Evolutionary conservation across 2,113 vertebrate species (phyloP), one percentile per base, ranked within the genome.

Genomic region (Silurus glanis): DNA sequence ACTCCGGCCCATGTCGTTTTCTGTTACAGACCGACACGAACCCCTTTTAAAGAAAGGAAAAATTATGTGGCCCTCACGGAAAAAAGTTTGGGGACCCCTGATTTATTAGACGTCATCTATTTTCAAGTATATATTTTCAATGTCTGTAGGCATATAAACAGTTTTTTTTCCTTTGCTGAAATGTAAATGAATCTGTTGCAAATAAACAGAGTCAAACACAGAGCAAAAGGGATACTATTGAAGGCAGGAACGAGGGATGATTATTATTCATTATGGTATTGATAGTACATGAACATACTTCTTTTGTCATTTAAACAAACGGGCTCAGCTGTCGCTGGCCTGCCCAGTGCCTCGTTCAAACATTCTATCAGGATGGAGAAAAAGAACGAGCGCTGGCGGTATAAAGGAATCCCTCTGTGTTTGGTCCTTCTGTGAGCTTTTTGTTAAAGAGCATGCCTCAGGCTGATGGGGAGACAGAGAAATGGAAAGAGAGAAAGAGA

Each of bases 291-390:
- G 80, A 74, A 45, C 83, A 25, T 49, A 82, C 80, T 78, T 58
- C 62, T 84, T 90, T 90, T 88, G 80, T 90, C 82, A 90, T 89
- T 88, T 80, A 87, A 90, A 87, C 83, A 83, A 89, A 91, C 74
- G 49, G 64, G 61, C 62, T 72, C 78, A 88, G 89, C 87, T 85
- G 66, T 79, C 82, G 87, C 37, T 69, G 61, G 25, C 19, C 17
- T 76, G 71, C 49, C 67, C 58, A 67, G 49, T 45, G 62, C 67
- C 84, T 71, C 88, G 80, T 83, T 37, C 67, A 56, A 83, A 79
- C 78, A 79, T 80, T 87, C 49, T 79, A 84, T 83, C 86, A 88
- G 83, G 85, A 85, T 66, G 80, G 75, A 81, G 83, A 81, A 61
- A 84, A 84, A 69, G 85, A 83, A 79, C 9, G 66, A 37, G 16